phyloP scores from a whole-genome alignment of 53 echinoderm and acorn worm species.

The Hippasteria phrygiana region DNA sequence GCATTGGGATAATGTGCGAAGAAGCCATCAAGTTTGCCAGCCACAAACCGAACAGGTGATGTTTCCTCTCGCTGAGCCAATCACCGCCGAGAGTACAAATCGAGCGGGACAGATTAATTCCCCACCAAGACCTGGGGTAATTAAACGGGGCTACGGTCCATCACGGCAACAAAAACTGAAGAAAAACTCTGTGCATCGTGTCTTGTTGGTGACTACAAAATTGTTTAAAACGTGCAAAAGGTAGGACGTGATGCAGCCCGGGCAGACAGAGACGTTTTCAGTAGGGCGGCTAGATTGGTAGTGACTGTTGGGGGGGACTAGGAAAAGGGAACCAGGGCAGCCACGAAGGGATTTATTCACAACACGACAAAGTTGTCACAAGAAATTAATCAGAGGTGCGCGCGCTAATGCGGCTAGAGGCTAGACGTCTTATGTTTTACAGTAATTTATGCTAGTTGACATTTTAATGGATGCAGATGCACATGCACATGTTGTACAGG shows the following conservation, averaged over 20 bases:
- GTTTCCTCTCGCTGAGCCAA: slow-evolving; percentile 5
- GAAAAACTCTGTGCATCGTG: background rate
- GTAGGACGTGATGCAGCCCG: background rate
- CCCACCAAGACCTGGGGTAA: slow-evolving; percentile 55
- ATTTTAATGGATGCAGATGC: slow-evolving; percentile 44
- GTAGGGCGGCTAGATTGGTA: slow-evolving; percentile 8
- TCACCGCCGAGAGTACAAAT: slow-evolving; percentile 37
- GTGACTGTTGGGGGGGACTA: slow-evolving; percentile 19
- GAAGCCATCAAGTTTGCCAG: slow-evolving; percentile 9
- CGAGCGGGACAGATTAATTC: slow-evolving; percentile 55
- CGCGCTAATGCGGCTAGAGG: slow-evolving; percentile 41
- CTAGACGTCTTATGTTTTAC: slow-evolving; percentile 8
- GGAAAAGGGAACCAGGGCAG: slow-evolving; percentile 2
- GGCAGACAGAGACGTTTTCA: slow-evolving; percentile 22
- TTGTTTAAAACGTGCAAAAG: background rate
- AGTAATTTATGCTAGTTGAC: slow-evolving; percentile 61
- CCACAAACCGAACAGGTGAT: slow-evolving; percentile 45
- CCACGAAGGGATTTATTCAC: slow-evolving; percentile 38
- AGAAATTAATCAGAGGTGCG: slow-evolving; percentile 58
- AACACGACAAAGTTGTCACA: slow-evolving; percentile 67
- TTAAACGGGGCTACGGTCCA: slow-evolving; percentile 46
- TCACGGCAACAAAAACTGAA: slow-evolving; percentile 27
- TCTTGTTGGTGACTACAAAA: background rate
- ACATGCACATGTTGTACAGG: background rate
- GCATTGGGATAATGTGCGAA: background rate